Base-by-base conservation (phyloP, 23 tunicate genomes). In the Ascidia mentula region DNA sequence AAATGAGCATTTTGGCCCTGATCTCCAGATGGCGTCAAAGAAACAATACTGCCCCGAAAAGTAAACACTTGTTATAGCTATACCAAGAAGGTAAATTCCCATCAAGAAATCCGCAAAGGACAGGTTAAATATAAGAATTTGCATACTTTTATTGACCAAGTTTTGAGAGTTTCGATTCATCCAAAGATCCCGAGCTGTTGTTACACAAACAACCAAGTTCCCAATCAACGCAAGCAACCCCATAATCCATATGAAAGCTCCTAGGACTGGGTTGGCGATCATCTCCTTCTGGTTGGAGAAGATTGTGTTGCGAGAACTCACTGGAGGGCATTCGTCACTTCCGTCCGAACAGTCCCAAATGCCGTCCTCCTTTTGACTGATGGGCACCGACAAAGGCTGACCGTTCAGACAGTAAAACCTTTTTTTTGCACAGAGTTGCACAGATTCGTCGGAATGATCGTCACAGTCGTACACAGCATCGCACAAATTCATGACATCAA, bases 281-380 rank as follows among this genome's bases (percentile, higher is more conserved):
- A 82, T n/a, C 31, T 82, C 86, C 28, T 32, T 32, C 18, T 60
- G 31, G 22, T 76, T 69, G 31, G 86, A 82, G 39, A 77, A 77
- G 24, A 82, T 31, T 34, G 70, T 59, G 40, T 72, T 34, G 6
- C 37, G 22, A 20, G 72, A 59, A 45, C 72, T 72, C 13, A 69
- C 78, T 31, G 72, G 40, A 12, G 92, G 92, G 40, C 92, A 88
- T 77, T 88, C 92, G 38, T 88, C 92, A 0, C 78, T 82, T 24
- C 40, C 77, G 59, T 71, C 82, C 45, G 42, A 74, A 72, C 92
- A 88, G 39, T 88, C 92, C 45, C 28, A 32, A n/a, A 70, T 74
- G 6, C 92, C 92, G 59, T 88, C 92, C 20, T 69, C 72, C n/a
- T 26, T 31, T 12, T 28, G 12, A 31, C 34, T 18, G 9, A 69